Evolutionary conservation across 2,888 invertebrate species (phyloP).

Genomic region (Drosophila differens): DNA sequence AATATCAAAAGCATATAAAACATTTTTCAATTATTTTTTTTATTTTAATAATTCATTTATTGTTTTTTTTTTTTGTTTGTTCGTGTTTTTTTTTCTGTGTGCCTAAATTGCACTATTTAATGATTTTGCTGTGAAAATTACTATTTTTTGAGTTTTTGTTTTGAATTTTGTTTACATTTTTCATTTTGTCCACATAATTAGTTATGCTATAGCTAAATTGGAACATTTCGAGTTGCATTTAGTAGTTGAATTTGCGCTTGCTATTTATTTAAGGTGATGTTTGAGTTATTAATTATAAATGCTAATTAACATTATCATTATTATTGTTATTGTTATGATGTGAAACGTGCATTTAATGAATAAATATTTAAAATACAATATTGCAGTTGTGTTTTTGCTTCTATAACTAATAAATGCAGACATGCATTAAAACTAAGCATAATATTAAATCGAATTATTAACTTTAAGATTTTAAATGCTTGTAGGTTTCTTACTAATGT

Average conservation of each 20-base stretch:
- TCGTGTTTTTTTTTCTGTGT: constrained; percentile 42
- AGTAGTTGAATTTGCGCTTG: constrained; percentile 60
- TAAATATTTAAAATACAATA: constrained; percentile 81
- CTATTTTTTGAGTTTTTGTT: constrained; percentile 34
- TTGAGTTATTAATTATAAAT: constrained; percentile 63
- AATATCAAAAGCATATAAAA: constrained; percentile 34
- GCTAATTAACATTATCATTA: constrained; percentile 69
- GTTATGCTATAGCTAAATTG: constrained; percentile 77
- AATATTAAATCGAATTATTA: constrained; percentile 54
- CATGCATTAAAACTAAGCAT: constrained; percentile 44
- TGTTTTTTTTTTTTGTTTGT: constrained; percentile 19
- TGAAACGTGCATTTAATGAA: constrained; percentile 68
- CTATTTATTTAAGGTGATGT: constrained; percentile 49
- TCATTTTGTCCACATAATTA: constrained; percentile 63
- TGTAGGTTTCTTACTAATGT: constrained; percentile 16
- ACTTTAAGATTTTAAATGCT: constrained; percentile 30
- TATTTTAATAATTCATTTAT: constrained; percentile 23
- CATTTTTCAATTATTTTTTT: constrained; percentile 37
- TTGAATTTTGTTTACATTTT: constrained; percentile 45
- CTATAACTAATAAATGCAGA: constrained; percentile 58
- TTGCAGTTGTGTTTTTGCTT: constrained; percentile 66
- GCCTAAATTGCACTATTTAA: constrained; percentile 68
- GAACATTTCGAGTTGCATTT: constrained; percentile 78
- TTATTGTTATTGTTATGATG: constrained; percentile 50
- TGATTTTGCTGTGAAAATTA: constrained; percentile 45